Percentiles rank a stretch among this genome's conserved stretches.
These are phyloP conservation scores for Hypocryptadius cinnamomeus DNA, from an alignment of 2,113 vertebrate species.

Conservation along the genomic window DNA sequence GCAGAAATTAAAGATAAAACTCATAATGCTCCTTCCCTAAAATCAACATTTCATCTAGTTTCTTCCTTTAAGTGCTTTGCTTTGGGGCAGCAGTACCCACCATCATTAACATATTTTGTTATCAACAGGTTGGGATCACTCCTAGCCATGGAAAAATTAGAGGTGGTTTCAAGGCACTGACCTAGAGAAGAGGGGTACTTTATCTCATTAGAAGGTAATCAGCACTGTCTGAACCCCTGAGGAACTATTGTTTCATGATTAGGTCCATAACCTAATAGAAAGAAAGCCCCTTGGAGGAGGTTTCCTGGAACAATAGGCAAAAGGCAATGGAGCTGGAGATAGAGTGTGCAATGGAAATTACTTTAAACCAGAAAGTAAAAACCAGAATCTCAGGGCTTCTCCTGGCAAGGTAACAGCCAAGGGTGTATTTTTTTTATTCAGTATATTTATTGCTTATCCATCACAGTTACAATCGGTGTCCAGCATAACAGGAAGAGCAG, in stretches of 20 bases:
- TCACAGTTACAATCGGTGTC: neutral
- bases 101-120: neutral
- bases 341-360: neutral
- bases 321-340: neutral
- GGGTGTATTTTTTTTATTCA: neutral
- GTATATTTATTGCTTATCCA: neutral
- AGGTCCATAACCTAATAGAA: neutral
- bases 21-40: neutral
- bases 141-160: neutral
- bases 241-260: neutral
- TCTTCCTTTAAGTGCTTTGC: neutral
- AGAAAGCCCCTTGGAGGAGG: neutral
- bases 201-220: slow-evolving; percentile 10
- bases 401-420: neutral
- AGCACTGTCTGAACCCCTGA: neutral
- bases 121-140: neutral
- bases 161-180: neutral
- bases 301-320: neutral
- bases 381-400: neutral
- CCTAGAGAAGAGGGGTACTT: neutral
- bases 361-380: neutral
- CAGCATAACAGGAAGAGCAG: neutral
- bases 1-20: neutral
- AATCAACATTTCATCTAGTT: neutral
- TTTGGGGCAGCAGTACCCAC: neutral